phyloP scores from a whole-genome alignment of 1,140 invertebrate species.

The Eupristina koningsbergeri region DNA sequence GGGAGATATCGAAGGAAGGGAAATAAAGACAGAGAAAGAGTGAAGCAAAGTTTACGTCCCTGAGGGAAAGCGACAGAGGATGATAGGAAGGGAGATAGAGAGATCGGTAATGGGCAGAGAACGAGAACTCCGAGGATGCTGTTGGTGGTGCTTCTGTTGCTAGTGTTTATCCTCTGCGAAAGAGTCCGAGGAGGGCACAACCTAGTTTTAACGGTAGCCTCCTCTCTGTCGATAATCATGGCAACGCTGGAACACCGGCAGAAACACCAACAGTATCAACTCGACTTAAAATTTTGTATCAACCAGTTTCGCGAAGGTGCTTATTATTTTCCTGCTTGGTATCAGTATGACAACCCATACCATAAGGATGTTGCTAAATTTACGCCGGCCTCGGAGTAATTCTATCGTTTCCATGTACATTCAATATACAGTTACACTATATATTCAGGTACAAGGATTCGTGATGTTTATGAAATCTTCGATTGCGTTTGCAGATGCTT shows the following conservation, averaged over 20 bases:
- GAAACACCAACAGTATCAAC: neutral
- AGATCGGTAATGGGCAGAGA: constrained; percentile 3
- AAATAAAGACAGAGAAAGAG: neutral
- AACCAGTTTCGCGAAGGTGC: constrained; percentile 23
- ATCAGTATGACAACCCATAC: neutral
- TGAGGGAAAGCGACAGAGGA: neutral
- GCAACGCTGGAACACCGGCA: neutral
- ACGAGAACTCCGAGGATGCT: neutral
- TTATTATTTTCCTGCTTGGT: constrained; percentile 13
- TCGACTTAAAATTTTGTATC: constrained; percentile 12
- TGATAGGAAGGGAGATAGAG: neutral
- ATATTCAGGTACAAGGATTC: too few relatives aligned
- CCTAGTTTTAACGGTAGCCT: constrained; percentile 37
- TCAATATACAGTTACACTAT: constrained; percentile 23
- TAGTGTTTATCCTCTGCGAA: neutral
- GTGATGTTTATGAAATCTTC: too few relatives aligned
- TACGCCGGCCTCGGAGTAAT: neutral
- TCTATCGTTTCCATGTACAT: neutral
- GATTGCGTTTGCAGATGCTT: too few relatives aligned
- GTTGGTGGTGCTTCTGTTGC: neutral
- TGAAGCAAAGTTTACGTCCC: constrained; percentile 10
- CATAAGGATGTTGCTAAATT: neutral
- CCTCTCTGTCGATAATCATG: neutral
- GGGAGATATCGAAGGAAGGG: neutral
- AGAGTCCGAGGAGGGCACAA: constrained; percentile 4